Evolutionary conservation across 2,888 invertebrate genomes (phyloP), one percentile per base, ranked within the genome.

Genomic region (Drosophila neutralis): DNA sequence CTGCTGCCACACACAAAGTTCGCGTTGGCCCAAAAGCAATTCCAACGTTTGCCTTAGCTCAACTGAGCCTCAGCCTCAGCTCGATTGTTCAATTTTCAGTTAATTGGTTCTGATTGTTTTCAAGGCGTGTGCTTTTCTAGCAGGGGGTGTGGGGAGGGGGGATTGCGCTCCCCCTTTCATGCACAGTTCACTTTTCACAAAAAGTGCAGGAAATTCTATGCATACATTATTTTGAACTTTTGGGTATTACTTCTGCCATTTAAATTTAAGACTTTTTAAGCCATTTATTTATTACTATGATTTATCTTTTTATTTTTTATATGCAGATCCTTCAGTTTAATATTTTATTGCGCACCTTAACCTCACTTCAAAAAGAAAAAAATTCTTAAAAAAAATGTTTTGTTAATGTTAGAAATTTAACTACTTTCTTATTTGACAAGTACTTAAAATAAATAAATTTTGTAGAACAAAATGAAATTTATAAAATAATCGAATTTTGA

Each of bases 91-190:
- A 75, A 85, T 80, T 88, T 89, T 90, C 82, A 86, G 86, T 90
- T 91, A 91, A 91, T 91, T 89, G 90, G 84, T 78, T 81, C 76
- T 82, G 89, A 90, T 89, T 91, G 87, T 83, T 87, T 87, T 82
- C 80, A 68, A 83, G 91, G 90, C 86, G 91, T 90, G 87, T 80
- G 69, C 71, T 65, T 52, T 54, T 45, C 35, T 15, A 24, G 4
- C 7, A 24, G 24, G 35, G 7, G 4, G 45, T 45, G 24, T 24
- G 21, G 4, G 8, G 15, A 15, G 8, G 5, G 7, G 38, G 21
- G 10, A 33, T 15, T 45, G 15, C 4, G 21, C 5, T 8, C 7
- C 48, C 24, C 10, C 11, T 10, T 27, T 52, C 11, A 29, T 21
- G 29, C 35, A 52, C 35, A 49, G 49, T 49, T 49, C 15, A 59